Base-by-base conservation (phyloP, 2,113 vertebrate species). In the Cichladusa arquata region DNA sequence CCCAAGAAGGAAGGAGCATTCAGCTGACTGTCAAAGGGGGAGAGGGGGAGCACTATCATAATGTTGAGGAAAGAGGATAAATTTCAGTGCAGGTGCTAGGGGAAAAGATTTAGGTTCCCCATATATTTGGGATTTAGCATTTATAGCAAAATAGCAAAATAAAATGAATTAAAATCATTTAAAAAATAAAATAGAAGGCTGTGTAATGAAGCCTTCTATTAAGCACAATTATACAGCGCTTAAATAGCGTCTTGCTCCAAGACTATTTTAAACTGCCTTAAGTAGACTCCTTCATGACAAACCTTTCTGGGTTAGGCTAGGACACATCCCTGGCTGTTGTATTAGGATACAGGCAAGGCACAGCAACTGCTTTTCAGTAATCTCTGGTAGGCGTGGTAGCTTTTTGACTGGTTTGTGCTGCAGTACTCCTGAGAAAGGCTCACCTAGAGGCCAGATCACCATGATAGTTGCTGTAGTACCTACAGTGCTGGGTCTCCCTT, bases 1-100 rank as follows among this genome's bases (percentile, higher is more conserved):
- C 24, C 19, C 1, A 1, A 51, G 3, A 33, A 17, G 16, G 6
- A 73, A 42, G 5, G 15, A 78, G 12, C 1, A 0, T 18, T 86
- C 58, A 44, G 16, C 33, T 45, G 31, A 31, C 12, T 36, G 7
- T 44, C 17, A 28, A 18, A 51, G 36, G 0, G 1, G 9, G 2
- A 88, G 11, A 69, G 3, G 2, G 24, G 19, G 2, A 64, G 4
- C 8, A 26, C 15, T 36, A 34, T 28, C n/a, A 65, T 14, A 22
- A 2, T 7, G 33, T 5, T 58, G 51, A 71, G 33, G 47, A 78
- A 71, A 33, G 8, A 74, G 38, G 25, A 6, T 42, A 73, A 77
- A 83, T 86, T 88, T 73, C 64, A 83, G 24, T 17, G 36, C 7
- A 78, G 19, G 7, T 23, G 19, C 26, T 50, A 78, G n/a, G 4